Evolutionary conservation across 2,797 vertebrate genomes (phyloP), one percentile per base, ranked within the genome.

Genomic region (Myotis planiceps): DNA sequence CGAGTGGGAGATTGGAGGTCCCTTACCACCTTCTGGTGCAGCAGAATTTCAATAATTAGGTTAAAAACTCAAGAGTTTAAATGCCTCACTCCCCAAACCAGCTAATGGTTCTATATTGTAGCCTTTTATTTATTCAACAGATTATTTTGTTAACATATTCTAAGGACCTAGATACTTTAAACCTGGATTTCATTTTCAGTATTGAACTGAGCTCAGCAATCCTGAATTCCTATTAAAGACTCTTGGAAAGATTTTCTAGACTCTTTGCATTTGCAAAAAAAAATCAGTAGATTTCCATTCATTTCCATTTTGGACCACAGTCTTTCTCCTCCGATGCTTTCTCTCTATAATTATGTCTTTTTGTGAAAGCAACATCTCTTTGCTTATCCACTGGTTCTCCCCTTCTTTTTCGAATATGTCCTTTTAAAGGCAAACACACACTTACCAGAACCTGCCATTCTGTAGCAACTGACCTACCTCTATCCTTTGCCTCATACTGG

Each of bases 281-380:
- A 66, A 58, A 29, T 49, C 39, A 58, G 78, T 92, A 92, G 13
- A 88, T 93, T 96, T 96, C 81, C 72, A 83, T 83, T 95, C 69
- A 71, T 92, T 92, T 94, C 60, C 29, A 81, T 6, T 37, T 29
- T 93, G 12, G 71, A 83, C 49, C 21, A 55, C 27, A 51, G 94
- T 84, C 12, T 90, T 85, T 69, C 39, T 80, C 63, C 23, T 45
- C 23, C 15, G 23, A 76, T 32, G 32, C 12, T 9, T 68, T 92
- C 60, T 85, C 65, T 45, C 68, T 66, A 21, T 86, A 83, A 86
- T 83, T 91, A 34, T 63, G 18, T 23, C 23, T 79, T 85, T 68
- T 81, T 81, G 83, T 90, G 74, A 85, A 93, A 93, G 19, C 37
- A 60, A 23, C 6, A 27, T 82, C n/a, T 72, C 45, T 88, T 94